Evolutionary conservation across 2,113 vertebrate species (phyloP).

Genomic region (Prochilodus magdalenae): DNA sequence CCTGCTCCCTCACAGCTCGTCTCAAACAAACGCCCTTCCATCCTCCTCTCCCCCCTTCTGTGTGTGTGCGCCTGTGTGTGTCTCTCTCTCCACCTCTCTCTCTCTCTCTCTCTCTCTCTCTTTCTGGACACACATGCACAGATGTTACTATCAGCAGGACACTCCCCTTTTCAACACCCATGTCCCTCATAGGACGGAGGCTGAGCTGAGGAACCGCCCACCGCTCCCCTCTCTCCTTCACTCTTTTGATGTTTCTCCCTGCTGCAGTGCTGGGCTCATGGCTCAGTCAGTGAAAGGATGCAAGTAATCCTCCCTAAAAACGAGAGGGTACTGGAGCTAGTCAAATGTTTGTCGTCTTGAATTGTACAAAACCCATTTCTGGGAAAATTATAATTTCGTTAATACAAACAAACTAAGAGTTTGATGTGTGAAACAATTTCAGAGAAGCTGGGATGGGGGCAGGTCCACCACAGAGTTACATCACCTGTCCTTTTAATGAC

Average conservation of each 20-base stretch:
- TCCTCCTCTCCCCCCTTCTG: slow-evolving; percentile 19
- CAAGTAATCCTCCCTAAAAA: slow-evolving; percentile 48
- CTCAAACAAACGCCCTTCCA: slow-evolving; percentile 42
- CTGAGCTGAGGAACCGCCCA: slow-evolving; percentile 66
- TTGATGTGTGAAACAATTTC: no score
- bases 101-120: slow-evolving; percentile 67
- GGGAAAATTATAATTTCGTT: no score
- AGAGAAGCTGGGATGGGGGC: no score
- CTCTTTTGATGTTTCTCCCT: slow-evolving; percentile 28
- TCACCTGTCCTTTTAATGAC: no score
- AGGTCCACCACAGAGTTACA: no score
- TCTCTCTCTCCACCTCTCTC: slow-evolving; percentile 38
- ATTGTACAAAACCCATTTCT: no score
- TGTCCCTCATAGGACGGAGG: slow-evolving; percentile 73
- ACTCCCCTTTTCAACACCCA: slow-evolving; percentile 79
- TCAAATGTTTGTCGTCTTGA: no score
- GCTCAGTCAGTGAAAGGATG: slow-evolving; percentile 53
- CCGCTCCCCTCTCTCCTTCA: slow-evolving; percentile 23
- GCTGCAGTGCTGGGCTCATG: slow-evolving; percentile 64
- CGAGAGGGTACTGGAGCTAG: background rate
- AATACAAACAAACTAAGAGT: no score
- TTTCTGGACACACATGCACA: slow-evolving; percentile 72
- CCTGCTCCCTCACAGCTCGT: slow-evolving; percentile 20
- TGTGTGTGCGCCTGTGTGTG: no score
- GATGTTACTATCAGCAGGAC: slow-evolving; percentile 75